Evolutionary conservation across 2,888 invertebrate genomes (phyloP), one percentile per base, ranked within the genome.

Genomic region (Nephrotoma flavescens): DNA sequence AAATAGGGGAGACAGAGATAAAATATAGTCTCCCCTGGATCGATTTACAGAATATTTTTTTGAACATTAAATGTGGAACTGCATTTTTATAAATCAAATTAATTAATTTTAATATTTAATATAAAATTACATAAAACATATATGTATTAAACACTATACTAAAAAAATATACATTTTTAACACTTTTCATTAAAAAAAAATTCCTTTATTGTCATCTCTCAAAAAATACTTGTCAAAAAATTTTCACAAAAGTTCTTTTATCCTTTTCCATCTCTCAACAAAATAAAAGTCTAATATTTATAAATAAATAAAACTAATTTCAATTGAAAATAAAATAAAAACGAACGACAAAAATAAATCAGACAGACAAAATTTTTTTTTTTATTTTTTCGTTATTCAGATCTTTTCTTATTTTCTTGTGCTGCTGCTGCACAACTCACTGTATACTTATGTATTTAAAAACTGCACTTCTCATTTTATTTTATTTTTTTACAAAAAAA

Each of bases 1-100:
- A 84, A 84, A 84, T 41, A 42, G 84, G 84, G 84, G 84, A 84
- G 84, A 84, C 84, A 84, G 84, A 84, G 84, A 84, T 12, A 42
- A 84, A 42, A 84, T 4, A 41, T 9, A 84, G 84, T 84, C 84
- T 84, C 84, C 84, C 84, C 84, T 84, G 84, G 84, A 84, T 84
- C 84, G 84, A 84, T 84, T 84, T 42, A 84, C 42, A 84, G 7
- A 42, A 42, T 31, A n/a, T 19, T 57, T 19, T 19, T 71, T 71
- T 71, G 19, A 31, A 9, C 4, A n/a, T 71, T 31, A 71, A 71
- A 71, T 71, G 31, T 71, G 71, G 71, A 71, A 71, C 9, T 71
- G 71, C 71, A 71, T 71, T 71, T 71, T 31, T 12, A 71, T 31
- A 9, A 71, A 71, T 71, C 19, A 71, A 31, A 31, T 71, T 19